Base-by-base conservation (phyloP, 1,140 invertebrate species). In the Drosophila miranda region DNA sequence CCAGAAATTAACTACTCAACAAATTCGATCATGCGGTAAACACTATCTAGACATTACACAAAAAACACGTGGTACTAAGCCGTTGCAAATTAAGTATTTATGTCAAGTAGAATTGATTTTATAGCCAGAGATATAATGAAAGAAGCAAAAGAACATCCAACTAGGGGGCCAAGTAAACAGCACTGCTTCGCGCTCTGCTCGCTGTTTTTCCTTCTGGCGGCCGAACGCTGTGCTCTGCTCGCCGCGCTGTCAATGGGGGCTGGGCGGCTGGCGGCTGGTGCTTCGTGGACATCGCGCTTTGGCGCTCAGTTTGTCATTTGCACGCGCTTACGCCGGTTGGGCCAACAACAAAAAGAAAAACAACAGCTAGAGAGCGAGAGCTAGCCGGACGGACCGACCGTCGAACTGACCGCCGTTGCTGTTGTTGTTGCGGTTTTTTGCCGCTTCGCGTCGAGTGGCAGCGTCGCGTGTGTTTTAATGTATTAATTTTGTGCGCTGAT, bases 291-390 rank as follows among this genome's bases (percentile, higher is more conserved):
- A 16, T 38, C 34, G 44, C 76, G 67, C 49, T 79, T 79, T 84
- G 80, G 81, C 68, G 81, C 81, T 86, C 82, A 86, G 81, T 86
- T 86, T 81, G 77, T 87, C 81, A 77, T 71, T 87, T 70, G 82
- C 74, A 86, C 69, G 82, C 77, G 81, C 69, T 86, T 78, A 86
- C 82, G 82, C 81, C 81, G 81, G 80, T 86, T 58, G 62, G 45
- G 43, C 56, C 57, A 61, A 53, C 50, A 51, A 26, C 45, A 75
- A 59, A 19, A 48, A 62, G 49, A 61, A 64, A 53, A 61, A 64
- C 44, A 9, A 48, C 38, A 14, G 8, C 21, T 38, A 48, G 13
- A 4, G 19, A 41, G 44, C 42, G 19, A 28, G 48, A 13, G 19
- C 19, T 19, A 19, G 19, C 19, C 46, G 11, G 9, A 42, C 26